Base-by-base conservation (phyloP, 2,113 vertebrate species). In the Pavo muticus region DNA sequence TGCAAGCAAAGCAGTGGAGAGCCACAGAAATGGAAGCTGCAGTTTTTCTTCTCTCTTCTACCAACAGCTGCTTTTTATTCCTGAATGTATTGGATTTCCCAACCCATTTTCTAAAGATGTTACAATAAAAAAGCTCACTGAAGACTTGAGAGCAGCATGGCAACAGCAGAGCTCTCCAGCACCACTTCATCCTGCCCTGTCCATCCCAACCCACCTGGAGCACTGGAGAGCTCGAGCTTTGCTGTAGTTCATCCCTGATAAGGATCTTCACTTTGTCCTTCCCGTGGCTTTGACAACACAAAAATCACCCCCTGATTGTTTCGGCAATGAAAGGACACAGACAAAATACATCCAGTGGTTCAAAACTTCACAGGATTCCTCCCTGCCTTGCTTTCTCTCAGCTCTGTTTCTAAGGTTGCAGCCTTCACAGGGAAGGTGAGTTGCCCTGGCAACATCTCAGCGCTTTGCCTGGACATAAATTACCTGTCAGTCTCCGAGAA, bases 361-460 rank as follows among this genome's bases (percentile, higher is more conserved):
- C 80, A 32, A 24, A 88, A 75, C 71, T 83, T 91, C 6, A 17
- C 45, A 67, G 40, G 40, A 57, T 60, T 27, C 42, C 21, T 42
- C 39, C 44, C 25, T 81, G 52, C 17, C 25, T 90, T 60, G 63
- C 14, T 81, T 60, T 84, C 57, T 21, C 39, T 21, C 70, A 67
- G 40, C 68, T 65, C 61, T 0, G 3, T 83, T 74, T 86, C 90
- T 79, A 57, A 88, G 71, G 67, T 47, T 78, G 61, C 80, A 85
- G 67, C n/a, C 47, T 83, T 65, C 71, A 14, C 9, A 32, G 45
- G 71, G 71, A 82, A 92, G 87, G 87, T 74, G 76, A 85, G 87
- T 94, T 95, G 80, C 92, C 87, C 67, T 91, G 84, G 80, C 80
- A 95, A 95, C 92, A 35, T 86, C 71, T 78, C 63, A 67, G 4